Evolutionary conservation across 2,113 vertebrate species (phyloP), one percentile per base, ranked within the genome.

Genomic region (Formicarius rufipectus): DNA sequence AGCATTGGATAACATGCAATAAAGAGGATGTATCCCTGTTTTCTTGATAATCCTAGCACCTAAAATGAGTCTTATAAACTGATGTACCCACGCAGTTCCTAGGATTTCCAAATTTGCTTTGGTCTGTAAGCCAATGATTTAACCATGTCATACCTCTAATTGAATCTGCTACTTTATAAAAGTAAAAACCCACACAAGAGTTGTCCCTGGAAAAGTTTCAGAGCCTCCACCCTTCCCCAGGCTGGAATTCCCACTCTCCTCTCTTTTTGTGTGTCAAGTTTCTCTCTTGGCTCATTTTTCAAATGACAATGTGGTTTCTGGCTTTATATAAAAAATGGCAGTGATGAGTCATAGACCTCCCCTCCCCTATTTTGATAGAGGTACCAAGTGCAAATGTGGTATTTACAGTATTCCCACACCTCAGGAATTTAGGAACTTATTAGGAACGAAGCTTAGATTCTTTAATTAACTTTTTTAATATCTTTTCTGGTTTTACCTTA

Each of bases 181-280:
- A 89, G 85, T 60, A n/a, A 75, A 91, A 90, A 68, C 40, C 0
- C 56, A 78, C 49, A 64, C 12, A 30, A n/a, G 60, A 82, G 11
- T 39, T 91, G 40, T 75, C 71, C 44, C 53, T 90, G 84, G 75
- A 90, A 93, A 92, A 92, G 16, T 83, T 90, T 42, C 49, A 79
- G 37, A 82, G 55, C 72, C 90, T 90, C 90, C 95, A 75, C 87
- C 87, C 95, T 94, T 92, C 76, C 55, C 27, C 62, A 72, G 49
- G 44, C 75, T 72, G 78, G 75, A 94, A 88, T 95, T 85, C 58
- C 28, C 25, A 30, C 44, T 95, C n/a, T 63, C 40, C 50, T 82
- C 25, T 91, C 35, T 81, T 77, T 95, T 71, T 55, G 14, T 59
- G 25, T 78, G 78, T 91, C 47, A 82, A 44, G 25, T 39, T 94